Percentiles rank a stretch among this genome's conserved stretches.
These are phyloP conservation scores for Ibidorhyncha struthersii DNA, from an alignment of 2,113 vertebrate species.

Conservation along the genomic window DNA sequence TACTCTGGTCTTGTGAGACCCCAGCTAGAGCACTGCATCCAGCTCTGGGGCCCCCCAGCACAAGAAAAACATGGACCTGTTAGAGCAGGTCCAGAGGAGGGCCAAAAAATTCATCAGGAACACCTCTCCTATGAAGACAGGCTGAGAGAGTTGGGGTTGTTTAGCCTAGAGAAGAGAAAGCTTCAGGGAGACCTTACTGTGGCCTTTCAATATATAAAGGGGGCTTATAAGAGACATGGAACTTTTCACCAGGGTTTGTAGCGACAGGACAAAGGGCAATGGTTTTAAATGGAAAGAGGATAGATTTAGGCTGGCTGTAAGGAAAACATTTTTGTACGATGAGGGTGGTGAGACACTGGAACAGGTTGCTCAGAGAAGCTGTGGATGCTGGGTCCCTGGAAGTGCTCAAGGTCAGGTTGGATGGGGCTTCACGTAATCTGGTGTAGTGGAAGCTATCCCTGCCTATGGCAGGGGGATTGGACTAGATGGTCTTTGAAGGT, in stretches of 20 bases:
- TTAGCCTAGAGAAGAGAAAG: neutral
- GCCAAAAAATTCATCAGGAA: neutral
- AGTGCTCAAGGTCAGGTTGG: neutral
- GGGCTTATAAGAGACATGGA: neutral
- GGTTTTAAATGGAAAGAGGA: neutral
- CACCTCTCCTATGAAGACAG: neutral
- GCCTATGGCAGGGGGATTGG: rapidly evolving
- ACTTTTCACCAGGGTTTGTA: neutral
- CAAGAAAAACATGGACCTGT: neutral
- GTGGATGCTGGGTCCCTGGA: rapidly evolving
- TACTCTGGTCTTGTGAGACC: rapidly evolving
- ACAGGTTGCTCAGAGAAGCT: neutral
- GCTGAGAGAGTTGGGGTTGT: neutral
- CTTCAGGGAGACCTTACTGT: neutral
- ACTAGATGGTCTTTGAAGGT: neutral
- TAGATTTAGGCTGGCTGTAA: neutral
- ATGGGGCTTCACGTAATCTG: neutral
- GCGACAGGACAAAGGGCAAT: neutral
- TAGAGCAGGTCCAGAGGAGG: rapidly evolving
- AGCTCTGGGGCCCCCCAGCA: neutral
- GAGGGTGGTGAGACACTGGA: neutral
- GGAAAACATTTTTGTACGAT: neutral
- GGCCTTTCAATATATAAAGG: rapidly evolving
- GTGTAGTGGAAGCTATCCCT: neutral
- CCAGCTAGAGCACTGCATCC: neutral